phyloP scores from a whole-genome alignment of 2,888 invertebrate species.

The Helobdella robusta region DNA sequence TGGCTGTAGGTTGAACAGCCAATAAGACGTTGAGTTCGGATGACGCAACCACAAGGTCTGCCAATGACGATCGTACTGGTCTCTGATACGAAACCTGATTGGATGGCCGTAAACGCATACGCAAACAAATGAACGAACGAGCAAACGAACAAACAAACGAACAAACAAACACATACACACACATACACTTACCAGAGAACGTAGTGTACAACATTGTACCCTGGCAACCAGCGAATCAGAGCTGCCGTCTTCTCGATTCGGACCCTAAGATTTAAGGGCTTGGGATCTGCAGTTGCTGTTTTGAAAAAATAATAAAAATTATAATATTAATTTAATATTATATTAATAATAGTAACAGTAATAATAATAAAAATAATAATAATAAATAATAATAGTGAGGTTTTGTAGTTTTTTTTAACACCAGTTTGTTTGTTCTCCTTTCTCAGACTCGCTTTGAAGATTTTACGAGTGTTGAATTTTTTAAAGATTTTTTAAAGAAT shows the following conservation, averaged over 20 bases:
- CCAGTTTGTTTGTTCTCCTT: too few species aligned
- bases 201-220: conserved; percentile 8
- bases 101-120: too few species aligned
- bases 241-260: neutral
- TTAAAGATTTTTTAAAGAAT: too few species aligned
- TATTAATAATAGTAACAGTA: too few species aligned
- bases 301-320: neutral
- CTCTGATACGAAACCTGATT: conserved; percentile 16
- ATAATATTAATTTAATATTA: neutral
- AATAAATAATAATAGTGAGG: too few species aligned
- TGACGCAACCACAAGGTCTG: conserved; percentile 15
- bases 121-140: too few species aligned
- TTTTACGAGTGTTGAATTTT: too few species aligned
- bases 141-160: too few species aligned
- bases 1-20: conserved; percentile 17
- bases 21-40: conserved; percentile 6
- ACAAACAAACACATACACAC: too few species aligned
- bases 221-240: conserved; percentile 10
- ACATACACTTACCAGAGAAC: conserved; percentile 25
- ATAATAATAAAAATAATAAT: too few species aligned
- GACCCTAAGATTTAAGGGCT: neutral
- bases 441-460: too few species aligned
- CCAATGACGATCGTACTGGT: conserved; percentile 19
- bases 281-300: conserved; percentile 5
- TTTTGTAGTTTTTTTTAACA: too few species aligned